phyloP scores from a whole-genome alignment of 37 sponge, comb jelly and placozoan genomes.

The Ephydatia muelleri region DNA sequence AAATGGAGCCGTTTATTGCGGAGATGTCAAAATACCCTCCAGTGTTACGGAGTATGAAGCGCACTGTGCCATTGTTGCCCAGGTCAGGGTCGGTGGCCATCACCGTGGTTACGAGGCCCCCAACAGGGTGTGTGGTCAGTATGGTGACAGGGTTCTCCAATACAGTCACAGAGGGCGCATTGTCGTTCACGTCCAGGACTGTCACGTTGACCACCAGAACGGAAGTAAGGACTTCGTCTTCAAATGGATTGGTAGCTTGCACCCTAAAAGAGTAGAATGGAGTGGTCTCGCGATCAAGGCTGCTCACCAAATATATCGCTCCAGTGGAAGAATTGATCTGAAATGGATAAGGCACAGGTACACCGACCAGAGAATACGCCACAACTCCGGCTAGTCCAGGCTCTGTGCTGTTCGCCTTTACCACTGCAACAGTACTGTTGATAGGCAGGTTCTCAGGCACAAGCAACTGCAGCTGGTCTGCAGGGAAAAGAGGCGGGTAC shows the following conservation, averaged over 20 bases:
- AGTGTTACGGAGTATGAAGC: constrained; percentile 10
- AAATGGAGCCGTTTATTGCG: constrained; percentile 18
- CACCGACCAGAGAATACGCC: constrained; percentile 12
- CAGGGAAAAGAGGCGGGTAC: constrained; percentile 43
- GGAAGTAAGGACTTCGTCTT: constrained; percentile 10
- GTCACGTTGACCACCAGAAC: constrained; percentile 9
- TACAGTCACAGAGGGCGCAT: constrained; percentile 29
- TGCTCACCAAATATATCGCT: not conserved
- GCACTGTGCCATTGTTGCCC: constrained; percentile 7
- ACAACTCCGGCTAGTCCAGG: constrained; percentile 17
- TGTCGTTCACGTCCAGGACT: constrained; percentile 65
- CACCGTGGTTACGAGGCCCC: constrained; percentile 18
- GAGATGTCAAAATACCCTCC: constrained; percentile 32
- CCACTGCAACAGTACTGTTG: not conserved
- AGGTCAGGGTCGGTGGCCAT: constrained; percentile 59
- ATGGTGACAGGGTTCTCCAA: not conserved
- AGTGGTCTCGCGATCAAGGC: constrained; percentile 55
- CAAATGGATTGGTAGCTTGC: constrained; percentile 44
- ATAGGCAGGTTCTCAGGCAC: constrained; percentile 16
- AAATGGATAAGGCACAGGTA: constrained; percentile 16
- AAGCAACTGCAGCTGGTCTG: not conserved
- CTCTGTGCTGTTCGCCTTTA: constrained; percentile 55
- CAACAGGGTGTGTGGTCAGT: not conserved
- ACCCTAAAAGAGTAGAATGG: constrained; percentile 27
- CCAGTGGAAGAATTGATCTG: constrained; percentile 21